Base-by-base conservation (phyloP, 2,888 invertebrate species). In the Campoplex capitator region DNA sequence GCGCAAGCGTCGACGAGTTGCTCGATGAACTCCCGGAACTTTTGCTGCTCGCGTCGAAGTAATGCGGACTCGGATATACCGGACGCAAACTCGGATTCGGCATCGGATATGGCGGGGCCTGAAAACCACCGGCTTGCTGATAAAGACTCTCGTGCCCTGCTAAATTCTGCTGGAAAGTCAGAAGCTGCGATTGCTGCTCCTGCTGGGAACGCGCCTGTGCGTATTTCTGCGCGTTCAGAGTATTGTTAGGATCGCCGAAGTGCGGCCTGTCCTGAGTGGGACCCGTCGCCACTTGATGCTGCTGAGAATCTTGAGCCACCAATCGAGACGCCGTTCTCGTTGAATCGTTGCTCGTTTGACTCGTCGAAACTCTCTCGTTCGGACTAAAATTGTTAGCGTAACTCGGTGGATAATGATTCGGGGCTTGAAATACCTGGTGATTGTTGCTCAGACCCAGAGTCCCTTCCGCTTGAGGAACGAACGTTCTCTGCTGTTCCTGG, bases 61-160 rank as follows among this genome's bases (percentile, higher is more conserved):
- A 94, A 80, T 93, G 93, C 18, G 93, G 92, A 80, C 92, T 91
- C 35, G 94, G 91, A 81, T 94, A 94, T 0, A 94, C 92, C 7
- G 94, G 92, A 48, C 94, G 89, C 80, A 90, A 89, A 7, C 90
- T 85, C 3, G 94, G 88, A 70, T 92, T 93, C 6, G 94, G 90
- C 91, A 94, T 91, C 3, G 93, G 89, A 80, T 94, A 94, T 0
- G 93, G 91, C 6, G 94, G 91, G 4, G 93, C 90, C 79, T 94
- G 92, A 54, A 94, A 94, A 28, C 94, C 91, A 67, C 91, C 88
- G 23, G 89, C 87, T n/a, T 90, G 85, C 48, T 93, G 92, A 78
- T 94, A 94, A 8, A 94, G 91, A 18, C 92, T 90, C 75, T 93
- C 93, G 77, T 93, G 93, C 0, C 91, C 88, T 0, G 92, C 85